phyloP scores from a whole-genome alignment of 2,888 invertebrate species.

The Prosapia bicincta region DNA sequence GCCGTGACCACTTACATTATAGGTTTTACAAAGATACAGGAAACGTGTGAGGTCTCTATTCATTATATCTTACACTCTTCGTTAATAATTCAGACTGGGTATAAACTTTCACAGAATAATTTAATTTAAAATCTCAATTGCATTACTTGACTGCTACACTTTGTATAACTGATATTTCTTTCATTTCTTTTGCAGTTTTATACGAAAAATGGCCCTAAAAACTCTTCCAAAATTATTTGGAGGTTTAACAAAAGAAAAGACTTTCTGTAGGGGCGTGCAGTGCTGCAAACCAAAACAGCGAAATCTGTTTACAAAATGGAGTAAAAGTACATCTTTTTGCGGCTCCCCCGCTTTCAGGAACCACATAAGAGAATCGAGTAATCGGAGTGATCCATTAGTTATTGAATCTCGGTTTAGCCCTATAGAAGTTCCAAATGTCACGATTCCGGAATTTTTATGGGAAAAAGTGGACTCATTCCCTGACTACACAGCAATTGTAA shows the following conservation, averaged over 20 bases:
- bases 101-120: no score
- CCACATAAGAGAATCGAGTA: neutral
- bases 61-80: no score
- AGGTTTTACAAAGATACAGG: no score
- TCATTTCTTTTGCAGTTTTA: neutral
- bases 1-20: no score
- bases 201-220: neutral
- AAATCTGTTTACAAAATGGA: neutral
- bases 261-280: no score
- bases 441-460: conserved; percentile 62
- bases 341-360: neutral
- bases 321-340: neutral
- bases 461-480: conserved; percentile 61
- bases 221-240: neutral
- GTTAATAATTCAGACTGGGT: no score
- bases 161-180: no score
- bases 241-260: neutral
- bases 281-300: no score
- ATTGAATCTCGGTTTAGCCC: conserved; percentile 35
- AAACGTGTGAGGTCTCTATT: no score
- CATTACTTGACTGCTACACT: no score
- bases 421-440: conserved; percentile 30
- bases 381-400: neutral
- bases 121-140: no score
- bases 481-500: conserved; percentile 59